phyloP scores from a whole-genome alignment of 2,797 vertebrate genomes.

The Anomalospiza imberbis region DNA sequence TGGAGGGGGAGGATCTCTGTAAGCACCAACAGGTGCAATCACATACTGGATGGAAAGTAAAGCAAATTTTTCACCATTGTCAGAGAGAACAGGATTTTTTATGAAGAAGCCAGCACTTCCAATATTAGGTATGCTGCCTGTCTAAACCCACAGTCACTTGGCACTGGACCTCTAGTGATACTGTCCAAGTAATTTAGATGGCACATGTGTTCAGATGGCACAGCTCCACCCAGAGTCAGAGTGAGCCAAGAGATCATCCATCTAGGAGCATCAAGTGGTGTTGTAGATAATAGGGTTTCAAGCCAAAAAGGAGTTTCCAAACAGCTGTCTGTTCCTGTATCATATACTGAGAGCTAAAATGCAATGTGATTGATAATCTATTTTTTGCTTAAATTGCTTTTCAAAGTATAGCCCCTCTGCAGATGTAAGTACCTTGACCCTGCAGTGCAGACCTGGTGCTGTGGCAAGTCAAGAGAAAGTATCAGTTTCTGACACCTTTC shows the following conservation, averaged over 20 bases:
- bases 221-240: constrained; percentile 26
- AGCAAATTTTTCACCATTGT: constrained; percentile 35
- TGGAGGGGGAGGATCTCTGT: not conserved
- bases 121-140: constrained; percentile 62
- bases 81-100: constrained; percentile 6
- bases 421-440: not conserved
- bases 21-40: constrained; percentile 42
- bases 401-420: not conserved
- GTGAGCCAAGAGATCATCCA: constrained; percentile 55
- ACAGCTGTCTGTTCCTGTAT: constrained; percentile 35
- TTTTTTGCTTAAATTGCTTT: not conserved
- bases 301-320: constrained; percentile 47
- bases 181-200: constrained; percentile 63
- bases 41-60: not conserved
- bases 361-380: not conserved
- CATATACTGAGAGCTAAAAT: not conserved
- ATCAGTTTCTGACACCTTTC: not conserved
- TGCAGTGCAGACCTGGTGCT: not conserved
- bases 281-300: not conserved
- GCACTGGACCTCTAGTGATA: not conserved
- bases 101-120: constrained; percentile 13
- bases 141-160: constrained; percentile 57
- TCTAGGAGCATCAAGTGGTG: constrained; percentile 22
- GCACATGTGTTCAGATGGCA: constrained; percentile 69
- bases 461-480: not conserved